Base-by-base conservation (phyloP, 1,140 invertebrate species). In the Solenopsis invicta region DNA sequence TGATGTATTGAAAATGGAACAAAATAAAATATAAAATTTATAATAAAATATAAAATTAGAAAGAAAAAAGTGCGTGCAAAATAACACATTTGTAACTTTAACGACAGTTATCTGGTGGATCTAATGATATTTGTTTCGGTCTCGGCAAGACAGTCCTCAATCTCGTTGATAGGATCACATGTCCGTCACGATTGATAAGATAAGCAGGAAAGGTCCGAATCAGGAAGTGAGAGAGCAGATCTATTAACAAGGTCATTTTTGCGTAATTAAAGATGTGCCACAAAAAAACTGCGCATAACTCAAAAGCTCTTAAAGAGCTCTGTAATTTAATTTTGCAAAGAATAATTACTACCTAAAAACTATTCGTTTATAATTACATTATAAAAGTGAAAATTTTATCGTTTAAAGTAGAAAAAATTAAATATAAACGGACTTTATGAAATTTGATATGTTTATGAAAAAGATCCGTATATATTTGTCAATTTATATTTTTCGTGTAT, bases 141-240 rank as follows among this genome's bases (percentile, higher is more conserved):
- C 29, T 41, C 54, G 74, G 85, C 80, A 87, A 72, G 80, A 80
- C 80, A 85, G 74, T 80, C 77, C 18, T 59, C 71, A 62, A 86
- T 88, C 67, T 34, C 8, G 16, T 24, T 48, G 87, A 89, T 89
- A 75, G 67, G 41, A 89, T 85, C 78, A 34, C 48, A 54, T 66
- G 74, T 69, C 72, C 37, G 54, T 88, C 56, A 80, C 10, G 64
- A 34, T 56, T 41, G 89, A 90, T 90, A 90, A 90, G 89, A 90
- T 90, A 90, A 2, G 13, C 12, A 6, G 1, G 29, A 21, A 21
- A 34, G 34, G 76, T 59, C 21, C 34, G 82, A 78, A 78, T 74
- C 67, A 77, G 74, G 77, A 88, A 86, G 48, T 78, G 16, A 21
- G 13, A 18, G 50, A 45, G 5, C n/a, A 61, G 48, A 12, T 72